Conservation (phyloP, 2,888 invertebrate species). For the Smittia aterrima region DNA sequence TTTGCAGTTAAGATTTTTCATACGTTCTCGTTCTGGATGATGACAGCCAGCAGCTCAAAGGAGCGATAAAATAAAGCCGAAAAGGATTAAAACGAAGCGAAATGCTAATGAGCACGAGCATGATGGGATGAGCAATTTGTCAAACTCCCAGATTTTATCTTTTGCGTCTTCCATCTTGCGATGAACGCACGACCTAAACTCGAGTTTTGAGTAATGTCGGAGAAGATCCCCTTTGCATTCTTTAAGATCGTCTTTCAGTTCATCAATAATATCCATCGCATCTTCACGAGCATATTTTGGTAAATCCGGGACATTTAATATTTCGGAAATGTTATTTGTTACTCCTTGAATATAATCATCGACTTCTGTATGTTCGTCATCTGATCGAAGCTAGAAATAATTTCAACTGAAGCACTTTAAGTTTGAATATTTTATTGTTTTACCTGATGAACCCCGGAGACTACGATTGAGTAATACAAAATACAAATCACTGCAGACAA, state of each 20-base stretch:
- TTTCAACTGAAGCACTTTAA: background rate
- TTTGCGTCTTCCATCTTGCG: background rate
- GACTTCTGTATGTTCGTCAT: background rate
- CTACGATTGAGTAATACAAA: background rate
- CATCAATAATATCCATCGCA: background rate
- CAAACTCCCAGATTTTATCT: background rate
- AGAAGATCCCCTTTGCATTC: background rate
- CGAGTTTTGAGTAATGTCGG: too few relatives aligned
- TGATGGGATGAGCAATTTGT: background rate
- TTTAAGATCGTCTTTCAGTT: background rate
- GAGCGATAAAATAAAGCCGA: too few relatives aligned
- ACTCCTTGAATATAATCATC: background rate
- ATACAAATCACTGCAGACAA: background rate
- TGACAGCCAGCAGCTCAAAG: too few relatives aligned
- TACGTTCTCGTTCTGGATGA: background rate
- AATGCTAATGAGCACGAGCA: too few relatives aligned
- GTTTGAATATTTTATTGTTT: background rate
- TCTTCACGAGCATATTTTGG: background rate
- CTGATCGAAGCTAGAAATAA: background rate
- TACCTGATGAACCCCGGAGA: background rate
- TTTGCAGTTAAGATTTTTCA: background rate
- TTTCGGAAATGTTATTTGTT: background rate
- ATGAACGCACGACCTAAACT: background rate
- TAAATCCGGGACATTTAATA: background rate
- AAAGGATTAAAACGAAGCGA: too few relatives aligned